Percentiles rank a stretch among this genome's conserved stretches.
Conservation (phyloP, 2,797 vertebrate species). For the Sebastes diaconus region DNA sequence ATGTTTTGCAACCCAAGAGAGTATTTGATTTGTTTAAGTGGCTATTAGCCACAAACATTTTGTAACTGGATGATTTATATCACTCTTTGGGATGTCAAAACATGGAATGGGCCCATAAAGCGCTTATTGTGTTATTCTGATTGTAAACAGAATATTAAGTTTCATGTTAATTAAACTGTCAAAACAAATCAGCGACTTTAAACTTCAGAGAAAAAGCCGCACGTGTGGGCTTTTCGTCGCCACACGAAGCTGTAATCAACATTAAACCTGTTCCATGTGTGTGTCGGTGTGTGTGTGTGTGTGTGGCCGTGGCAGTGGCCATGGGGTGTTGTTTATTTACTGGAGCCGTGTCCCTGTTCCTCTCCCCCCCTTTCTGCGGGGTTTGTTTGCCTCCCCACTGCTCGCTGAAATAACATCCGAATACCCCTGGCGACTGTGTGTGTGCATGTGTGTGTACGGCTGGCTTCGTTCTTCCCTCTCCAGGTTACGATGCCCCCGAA, state of each 20-base stretch:
- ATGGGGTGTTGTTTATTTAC: slow-evolving; percentile 65
- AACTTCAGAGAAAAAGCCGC: not conserved
- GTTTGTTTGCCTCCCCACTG: slow-evolving; percentile 55
- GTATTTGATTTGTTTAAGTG: slow-evolving; percentile 30
- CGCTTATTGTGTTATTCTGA: not conserved
- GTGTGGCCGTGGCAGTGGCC: slow-evolving; percentile 56
- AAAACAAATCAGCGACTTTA: not conserved
- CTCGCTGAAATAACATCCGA: slow-evolving; percentile 69
- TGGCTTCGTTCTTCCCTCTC: not conserved
- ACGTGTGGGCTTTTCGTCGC: slow-evolving; percentile 1
- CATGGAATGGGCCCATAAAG: not conserved
- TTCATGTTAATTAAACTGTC: not conserved
- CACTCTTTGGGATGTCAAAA: not conserved
- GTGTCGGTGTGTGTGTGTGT: slow-evolving; percentile 21
- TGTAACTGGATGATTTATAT: not conserved
- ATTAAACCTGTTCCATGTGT: slow-evolving; percentile 45
- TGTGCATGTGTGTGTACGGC: not conserved
- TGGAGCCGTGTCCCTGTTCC: slow-evolving; percentile 31
- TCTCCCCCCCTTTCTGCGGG: slow-evolving; percentile 26
- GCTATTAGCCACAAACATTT: not conserved
- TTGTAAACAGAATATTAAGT: not conserved
- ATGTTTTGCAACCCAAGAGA: not conserved
- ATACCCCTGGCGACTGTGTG: slow-evolving; percentile 22
- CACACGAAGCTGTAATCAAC: slow-evolving; percentile 14
- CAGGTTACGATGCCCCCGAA: slow-evolving; percentile 8